These are phyloP conservation scores for Machimus rusticus DNA, from an alignment of 2,888 invertebrate species.

Conservation along the genomic window DNA sequence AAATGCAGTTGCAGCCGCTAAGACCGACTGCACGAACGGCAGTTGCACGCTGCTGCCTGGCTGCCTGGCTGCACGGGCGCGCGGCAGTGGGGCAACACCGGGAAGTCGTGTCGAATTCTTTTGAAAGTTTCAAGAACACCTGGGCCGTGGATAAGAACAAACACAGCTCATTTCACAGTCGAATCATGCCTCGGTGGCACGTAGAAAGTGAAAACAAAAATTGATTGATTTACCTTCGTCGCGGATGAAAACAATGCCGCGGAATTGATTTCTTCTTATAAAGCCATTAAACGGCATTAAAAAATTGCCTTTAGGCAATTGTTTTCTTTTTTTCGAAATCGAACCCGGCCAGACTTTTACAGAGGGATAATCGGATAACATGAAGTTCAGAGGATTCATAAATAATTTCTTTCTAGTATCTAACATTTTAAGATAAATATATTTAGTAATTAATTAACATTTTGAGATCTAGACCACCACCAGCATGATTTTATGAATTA, in stretches of 20 bases:
- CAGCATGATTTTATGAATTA: too few species aligned
- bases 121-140: background rate
- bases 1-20: background rate
- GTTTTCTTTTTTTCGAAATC: background rate
- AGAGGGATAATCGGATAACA: too few species aligned
- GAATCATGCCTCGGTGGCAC: background rate
- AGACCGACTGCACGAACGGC: background rate
- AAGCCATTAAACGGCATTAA: background rate
- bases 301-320: background rate
- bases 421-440: too few species aligned
- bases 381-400: too few species aligned
- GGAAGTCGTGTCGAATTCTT: background rate
- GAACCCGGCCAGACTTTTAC: background rate
- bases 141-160: background rate
- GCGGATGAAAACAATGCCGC: background rate
- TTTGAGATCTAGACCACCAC: too few species aligned
- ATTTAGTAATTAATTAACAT: too few species aligned
- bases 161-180: conserved; percentile 1
- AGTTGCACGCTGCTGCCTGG: background rate
- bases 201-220: background rate
- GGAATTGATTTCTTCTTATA: background rate
- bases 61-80: too few species aligned
- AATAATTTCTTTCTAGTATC: too few species aligned
- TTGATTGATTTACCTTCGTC: background rate
- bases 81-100: background rate